These are phyloP conservation scores for Vireo altiloquus DNA, from an alignment of 2,113 vertebrate genomes.

Conservation along the genomic window DNA sequence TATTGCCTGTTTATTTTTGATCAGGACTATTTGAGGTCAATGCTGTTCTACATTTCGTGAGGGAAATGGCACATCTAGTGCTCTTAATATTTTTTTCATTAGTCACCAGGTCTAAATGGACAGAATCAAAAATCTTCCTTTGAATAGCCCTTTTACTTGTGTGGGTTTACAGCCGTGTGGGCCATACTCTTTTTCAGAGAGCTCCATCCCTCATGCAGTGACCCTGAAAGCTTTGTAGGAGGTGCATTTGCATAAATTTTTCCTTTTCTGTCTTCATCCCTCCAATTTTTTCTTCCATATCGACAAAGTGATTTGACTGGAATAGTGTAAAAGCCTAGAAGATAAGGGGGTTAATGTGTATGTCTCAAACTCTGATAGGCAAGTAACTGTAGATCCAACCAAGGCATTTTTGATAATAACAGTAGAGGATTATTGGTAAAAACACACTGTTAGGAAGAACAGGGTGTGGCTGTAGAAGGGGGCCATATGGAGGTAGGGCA, in stretches of 20 bases:
- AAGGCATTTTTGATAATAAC: no score
- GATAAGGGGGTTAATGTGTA: neutral
- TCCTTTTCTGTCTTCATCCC: neutral
- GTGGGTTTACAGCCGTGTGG: neutral
- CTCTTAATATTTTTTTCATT: neutral
- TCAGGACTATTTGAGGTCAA: neutral
- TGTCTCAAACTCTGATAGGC: neutral
- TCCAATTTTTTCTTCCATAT: neutral
- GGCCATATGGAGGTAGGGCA: neutral
- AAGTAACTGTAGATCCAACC: neutral
- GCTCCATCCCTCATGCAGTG: neutral
- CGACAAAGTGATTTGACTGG: neutral
- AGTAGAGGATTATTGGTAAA: neutral
- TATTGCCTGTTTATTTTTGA: neutral
- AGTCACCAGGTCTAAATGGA: neutral
- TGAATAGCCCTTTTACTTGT: neutral
- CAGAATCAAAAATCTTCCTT: neutral
- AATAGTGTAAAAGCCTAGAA: neutral
- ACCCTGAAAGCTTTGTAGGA: neutral
- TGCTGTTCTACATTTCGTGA: neutral
- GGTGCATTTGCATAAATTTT: neutral
- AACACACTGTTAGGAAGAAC: neutral
- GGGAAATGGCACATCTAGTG: neutral
- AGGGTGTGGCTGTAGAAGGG: neutral
- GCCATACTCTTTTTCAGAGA: neutral